Conservation (phyloP, 2,113 vertebrate species). For the Pelvicachromis taeniatus region DNA sequence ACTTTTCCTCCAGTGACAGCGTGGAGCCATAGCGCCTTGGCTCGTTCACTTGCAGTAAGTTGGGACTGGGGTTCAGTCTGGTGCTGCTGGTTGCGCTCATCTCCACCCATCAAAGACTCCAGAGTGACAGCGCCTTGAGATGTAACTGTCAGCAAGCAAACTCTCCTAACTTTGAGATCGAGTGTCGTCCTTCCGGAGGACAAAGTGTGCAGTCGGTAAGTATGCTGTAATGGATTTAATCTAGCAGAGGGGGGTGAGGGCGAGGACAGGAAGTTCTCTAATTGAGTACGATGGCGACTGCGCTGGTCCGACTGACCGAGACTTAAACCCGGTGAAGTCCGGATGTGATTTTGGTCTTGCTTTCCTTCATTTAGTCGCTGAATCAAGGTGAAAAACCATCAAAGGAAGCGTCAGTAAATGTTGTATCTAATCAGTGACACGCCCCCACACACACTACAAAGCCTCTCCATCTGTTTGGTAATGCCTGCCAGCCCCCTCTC, state of each 20-base stretch:
- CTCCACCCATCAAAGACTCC: conserved; percentile 26
- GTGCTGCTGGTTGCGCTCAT: conserved; percentile 72
- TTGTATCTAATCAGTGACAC: conserved; percentile 21
- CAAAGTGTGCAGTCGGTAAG: conserved; percentile 11
- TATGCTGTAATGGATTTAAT: conserved; percentile 49
- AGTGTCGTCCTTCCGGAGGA: conserved; percentile 19
- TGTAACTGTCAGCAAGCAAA: neutral
- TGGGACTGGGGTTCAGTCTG: conserved; percentile 71
- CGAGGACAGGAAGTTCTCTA: conserved; percentile 56
- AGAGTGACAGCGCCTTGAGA: neutral
- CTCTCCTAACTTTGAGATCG: neutral
- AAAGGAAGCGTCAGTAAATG: neutral
- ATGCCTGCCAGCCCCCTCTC: conserved; percentile 28
- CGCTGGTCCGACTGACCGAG: neutral
- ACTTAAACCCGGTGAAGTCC: neutral
- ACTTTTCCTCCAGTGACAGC: conserved; percentile 86
- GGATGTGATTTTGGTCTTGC: neutral
- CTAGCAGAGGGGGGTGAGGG: conserved; percentile 36
- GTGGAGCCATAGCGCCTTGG: conserved; percentile 79
- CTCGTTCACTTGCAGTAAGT: conserved; percentile 80
- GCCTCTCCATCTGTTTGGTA: conserved; percentile 61
- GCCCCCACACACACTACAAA: conserved; percentile 23
- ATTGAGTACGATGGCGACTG: conserved; percentile 58
- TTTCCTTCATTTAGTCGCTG: neutral
- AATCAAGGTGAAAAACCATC: neutral